Percentiles rank a stretch among this genome's conserved stretches.
These are phyloP conservation scores for Ivindomyrus marchei DNA, from an alignment of 2,113 vertebrate genomes.

Conservation along the genomic window DNA sequence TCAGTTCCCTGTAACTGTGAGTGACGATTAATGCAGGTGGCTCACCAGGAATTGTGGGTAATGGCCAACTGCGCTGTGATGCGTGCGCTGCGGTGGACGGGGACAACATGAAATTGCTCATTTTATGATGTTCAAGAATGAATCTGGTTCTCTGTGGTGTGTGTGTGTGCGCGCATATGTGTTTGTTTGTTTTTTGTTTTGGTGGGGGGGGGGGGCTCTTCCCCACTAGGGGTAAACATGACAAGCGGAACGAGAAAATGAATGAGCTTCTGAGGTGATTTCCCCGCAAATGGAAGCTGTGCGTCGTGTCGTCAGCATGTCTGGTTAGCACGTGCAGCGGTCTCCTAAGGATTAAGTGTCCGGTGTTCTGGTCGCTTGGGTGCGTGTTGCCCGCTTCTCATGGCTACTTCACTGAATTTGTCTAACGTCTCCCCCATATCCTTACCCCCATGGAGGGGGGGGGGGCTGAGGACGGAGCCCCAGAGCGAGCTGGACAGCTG, in stretches of 20 bases:
- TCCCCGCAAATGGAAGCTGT: not conserved
- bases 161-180: not conserved
- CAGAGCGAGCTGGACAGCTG: not conserved
- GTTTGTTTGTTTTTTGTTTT: too few relatives aligned
- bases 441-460: not conserved
- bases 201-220: too few relatives aligned
- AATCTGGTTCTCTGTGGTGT: not conserved
- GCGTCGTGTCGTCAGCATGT: not conserved
- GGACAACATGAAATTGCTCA: not conserved
- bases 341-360: not conserved
- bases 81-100: too few relatives aligned
- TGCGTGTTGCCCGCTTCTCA: not conserved
- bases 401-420: too few relatives aligned
- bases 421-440: not conserved
- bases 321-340: accelerated
- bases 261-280: not conserved
- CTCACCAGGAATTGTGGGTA: not conserved
- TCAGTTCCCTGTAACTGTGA: not conserved
- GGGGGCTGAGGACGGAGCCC: not conserved
- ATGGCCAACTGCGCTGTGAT: not conserved
- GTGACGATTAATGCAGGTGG: not conserved
- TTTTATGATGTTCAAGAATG: not conserved
- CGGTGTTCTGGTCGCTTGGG: not conserved
- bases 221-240: not conserved
- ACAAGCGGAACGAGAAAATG: not conserved